Conservation (phyloP, 2,888 invertebrate species). For the Phyllotreta striolata region DNA sequence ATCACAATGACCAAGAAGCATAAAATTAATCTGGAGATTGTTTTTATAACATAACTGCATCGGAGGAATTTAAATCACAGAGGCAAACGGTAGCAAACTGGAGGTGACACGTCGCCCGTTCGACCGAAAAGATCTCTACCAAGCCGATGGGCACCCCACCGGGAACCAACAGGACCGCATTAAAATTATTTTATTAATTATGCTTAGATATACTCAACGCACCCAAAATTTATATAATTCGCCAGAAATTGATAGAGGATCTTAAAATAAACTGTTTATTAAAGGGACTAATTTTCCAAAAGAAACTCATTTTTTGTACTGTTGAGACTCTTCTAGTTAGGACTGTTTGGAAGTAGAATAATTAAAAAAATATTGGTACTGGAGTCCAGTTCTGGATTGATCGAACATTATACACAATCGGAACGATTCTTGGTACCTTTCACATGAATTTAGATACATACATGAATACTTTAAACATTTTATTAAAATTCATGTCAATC, state of each 20-base stretch:
- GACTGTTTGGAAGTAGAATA: not conserved
- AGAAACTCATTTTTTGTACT: too few relatives aligned
- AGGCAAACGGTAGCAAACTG: slow-evolving; percentile 58
- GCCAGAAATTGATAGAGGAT: too few relatives aligned
- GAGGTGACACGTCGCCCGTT: slow-evolving; percentile 57
- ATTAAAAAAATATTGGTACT: not conserved
- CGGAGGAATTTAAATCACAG: slow-evolving; percentile 58
- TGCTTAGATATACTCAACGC: not conserved
- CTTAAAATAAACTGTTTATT: too few relatives aligned
- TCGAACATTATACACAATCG: slow-evolving; percentile 46
- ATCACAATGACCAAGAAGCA: slow-evolving; percentile 42
- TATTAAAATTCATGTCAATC: slow-evolving; percentile 48
- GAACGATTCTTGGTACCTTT: slow-evolving; percentile 52
- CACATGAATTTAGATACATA: slow-evolving; percentile 47
- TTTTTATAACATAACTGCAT: slow-evolving; percentile 54
- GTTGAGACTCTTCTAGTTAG: not conserved
- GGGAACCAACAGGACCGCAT: slow-evolving; percentile 47
- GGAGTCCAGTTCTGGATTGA: slow-evolving; percentile 39
- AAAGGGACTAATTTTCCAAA: too few relatives aligned
- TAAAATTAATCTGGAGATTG: slow-evolving; percentile 46
- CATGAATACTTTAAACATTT: slow-evolving; percentile 45
- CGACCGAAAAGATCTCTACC: slow-evolving; percentile 52
- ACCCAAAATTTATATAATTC: not conserved
- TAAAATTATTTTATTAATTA: not conserved
- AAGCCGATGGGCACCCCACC: slow-evolving; percentile 50